Percentiles rank a stretch among this genome's conserved stretches.
phyloP scores from a whole-genome alignment of 1,140 invertebrate species.

The Macrobrachium nipponense region DNA sequence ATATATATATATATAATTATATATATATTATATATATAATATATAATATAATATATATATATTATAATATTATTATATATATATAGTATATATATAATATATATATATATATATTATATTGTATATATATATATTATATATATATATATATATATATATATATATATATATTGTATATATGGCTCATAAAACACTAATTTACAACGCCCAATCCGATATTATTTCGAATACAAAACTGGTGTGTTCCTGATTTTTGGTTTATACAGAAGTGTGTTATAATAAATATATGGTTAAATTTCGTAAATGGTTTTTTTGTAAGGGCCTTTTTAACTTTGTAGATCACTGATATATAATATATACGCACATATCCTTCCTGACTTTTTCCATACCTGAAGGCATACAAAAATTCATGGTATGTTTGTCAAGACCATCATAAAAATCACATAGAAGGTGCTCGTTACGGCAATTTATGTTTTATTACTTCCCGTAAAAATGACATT shows the following conservation, averaged over 20 bases:
- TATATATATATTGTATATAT: background rate
- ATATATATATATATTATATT: slow-evolving; percentile 3
- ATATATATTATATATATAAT: background rate
- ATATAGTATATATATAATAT: background rate
- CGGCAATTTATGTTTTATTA: no score
- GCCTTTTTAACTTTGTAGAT: no score
- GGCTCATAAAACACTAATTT: background rate
- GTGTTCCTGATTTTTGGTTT: no score
- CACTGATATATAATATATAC: background rate
- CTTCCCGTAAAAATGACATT: no score
- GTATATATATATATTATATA: slow-evolving; percentile 8
- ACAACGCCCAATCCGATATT: no score
- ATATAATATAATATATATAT: background rate
- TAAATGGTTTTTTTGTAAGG: no score
- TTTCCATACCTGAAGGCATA: no score
- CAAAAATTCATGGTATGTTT: background rate
- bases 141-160: slow-evolving; percentile 1
- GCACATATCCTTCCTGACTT: background rate
- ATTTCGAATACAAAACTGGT: no score
- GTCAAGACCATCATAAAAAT: no score
- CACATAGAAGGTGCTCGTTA: no score
- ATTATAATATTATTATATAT: slow-evolving; percentile 12
- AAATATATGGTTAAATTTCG: no score
- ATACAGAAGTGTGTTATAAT: no score
- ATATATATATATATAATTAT: background rate